These are phyloP conservation scores for Periphyllus acericola DNA, from an alignment of 2,888 invertebrate species.

Conservation along the genomic window DNA sequence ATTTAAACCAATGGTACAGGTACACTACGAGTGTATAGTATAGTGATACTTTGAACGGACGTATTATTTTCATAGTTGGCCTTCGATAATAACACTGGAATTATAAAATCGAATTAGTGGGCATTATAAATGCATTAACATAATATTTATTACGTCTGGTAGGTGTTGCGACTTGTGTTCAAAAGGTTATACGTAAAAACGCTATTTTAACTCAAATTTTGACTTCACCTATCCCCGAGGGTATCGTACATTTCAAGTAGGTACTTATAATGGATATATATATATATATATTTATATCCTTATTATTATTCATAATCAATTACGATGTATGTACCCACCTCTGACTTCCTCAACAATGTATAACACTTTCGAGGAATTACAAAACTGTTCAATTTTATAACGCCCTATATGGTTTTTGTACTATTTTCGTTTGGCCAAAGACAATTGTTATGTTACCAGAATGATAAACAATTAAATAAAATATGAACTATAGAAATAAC, in stretches of 20 bases:
- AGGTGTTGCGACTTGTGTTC: background rate
- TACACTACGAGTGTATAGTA: background rate
- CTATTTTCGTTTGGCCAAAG: background rate
- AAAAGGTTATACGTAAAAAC: constrained; percentile 6
- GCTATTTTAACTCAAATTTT: constrained; percentile 18
- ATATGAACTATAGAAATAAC: background rate
- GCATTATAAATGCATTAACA: background rate
- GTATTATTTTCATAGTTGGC: background rate
- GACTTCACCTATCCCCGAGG: constrained; percentile 22
- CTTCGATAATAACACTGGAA: constrained; percentile 6
- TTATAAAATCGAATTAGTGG: background rate
- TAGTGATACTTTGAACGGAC: background rate
- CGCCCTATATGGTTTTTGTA: background rate
- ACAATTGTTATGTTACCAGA: background rate
- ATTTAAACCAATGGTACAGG: background rate
- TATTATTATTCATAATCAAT: constrained; percentile 23
- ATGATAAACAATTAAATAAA: background rate
- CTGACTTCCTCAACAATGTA: constrained; percentile 30
- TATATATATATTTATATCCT: background rate
- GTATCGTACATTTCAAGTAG: constrained; percentile 8
- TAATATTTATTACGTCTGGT: background rate
- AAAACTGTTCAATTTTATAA: background rate
- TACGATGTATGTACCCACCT: background rate
- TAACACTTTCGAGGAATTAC: constrained; percentile 10
- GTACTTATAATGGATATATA: background rate